Evolutionary conservation across 2,888 invertebrate genomes (phyloP).

Genomic region (Cheilosia vulpina): DNA sequence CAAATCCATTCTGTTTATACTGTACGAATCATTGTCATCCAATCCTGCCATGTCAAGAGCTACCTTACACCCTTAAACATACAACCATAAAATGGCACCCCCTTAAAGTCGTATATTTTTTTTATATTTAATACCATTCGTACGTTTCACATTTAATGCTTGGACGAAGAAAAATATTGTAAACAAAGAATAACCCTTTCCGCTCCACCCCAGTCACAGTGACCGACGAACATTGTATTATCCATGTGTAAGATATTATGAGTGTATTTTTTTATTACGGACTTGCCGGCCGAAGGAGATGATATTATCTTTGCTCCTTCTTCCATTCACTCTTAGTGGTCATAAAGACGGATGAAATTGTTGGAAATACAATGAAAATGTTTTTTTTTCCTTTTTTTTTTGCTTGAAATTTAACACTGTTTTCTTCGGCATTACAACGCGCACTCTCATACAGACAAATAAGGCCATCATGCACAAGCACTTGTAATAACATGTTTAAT

Average conservation of each 20-base stretch:
- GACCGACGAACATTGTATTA: slow-evolving; percentile 12
- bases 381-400: slow-evolving; percentile 1
- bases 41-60: too few species aligned
- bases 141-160: slow-evolving; percentile 47
- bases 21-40: too few species aligned
- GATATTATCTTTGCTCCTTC: slow-evolving; percentile 43
- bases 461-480: neutral
- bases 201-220: neutral
- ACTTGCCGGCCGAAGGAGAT: slow-evolving; percentile 42
- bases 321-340: slow-evolving; percentile 14
- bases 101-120: slow-evolving; percentile 33
- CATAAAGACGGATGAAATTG: slow-evolving; percentile 33
- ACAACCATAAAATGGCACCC: neutral
- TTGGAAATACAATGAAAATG: neutral
- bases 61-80: too few species aligned
- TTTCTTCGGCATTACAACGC: neutral
- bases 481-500: neutral
- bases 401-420: slow-evolving; percentile 34
- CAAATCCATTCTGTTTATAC: too few species aligned
- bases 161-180: slow-evolving; percentile 26
- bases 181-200: slow-evolving; percentile 24
- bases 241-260: slow-evolving; percentile 53
- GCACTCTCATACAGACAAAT: neutral
- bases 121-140: slow-evolving; percentile 29
- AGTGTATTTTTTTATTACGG: slow-evolving; percentile 42